Percentiles rank a stretch among this genome's conserved stretches.
Evolutionary conservation across 2,888 invertebrate species (phyloP).

Genomic region (Drosophila mercatorum): DNA sequence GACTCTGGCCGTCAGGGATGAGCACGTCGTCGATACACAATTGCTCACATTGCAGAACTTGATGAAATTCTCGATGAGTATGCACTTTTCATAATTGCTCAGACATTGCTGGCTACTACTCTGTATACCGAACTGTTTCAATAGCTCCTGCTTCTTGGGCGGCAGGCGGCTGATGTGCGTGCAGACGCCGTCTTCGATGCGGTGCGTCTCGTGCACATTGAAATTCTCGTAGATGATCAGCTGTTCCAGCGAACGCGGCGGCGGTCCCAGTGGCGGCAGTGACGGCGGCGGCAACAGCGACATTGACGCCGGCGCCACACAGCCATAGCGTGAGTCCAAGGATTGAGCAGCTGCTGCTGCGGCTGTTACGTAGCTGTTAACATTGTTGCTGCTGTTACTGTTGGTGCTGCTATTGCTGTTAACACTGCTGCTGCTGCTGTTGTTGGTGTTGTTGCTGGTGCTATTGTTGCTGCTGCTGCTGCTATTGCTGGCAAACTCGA

Average conservation of each 20-base stretch:
- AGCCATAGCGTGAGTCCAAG: slow-evolving; percentile 63
- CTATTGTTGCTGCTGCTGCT: slow-evolving; percentile 53
- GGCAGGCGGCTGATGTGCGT: slow-evolving; percentile 84
- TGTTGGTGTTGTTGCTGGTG: slow-evolving; percentile 51
- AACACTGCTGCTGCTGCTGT: slow-evolving; percentile 42
- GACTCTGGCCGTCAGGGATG: slow-evolving; percentile 15
- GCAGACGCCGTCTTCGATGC: slow-evolving; percentile 84
- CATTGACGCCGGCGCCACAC: slow-evolving; percentile 38
- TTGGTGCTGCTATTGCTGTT: slow-evolving; percentile 45
- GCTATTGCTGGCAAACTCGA: slow-evolving; percentile 75
- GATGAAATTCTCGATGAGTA: slow-evolving; percentile 85
- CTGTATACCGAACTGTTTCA: slow-evolving; percentile 85
- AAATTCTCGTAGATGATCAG: slow-evolving; percentile 84
- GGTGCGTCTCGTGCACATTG: slow-evolving; percentile 84
- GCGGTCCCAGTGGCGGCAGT: slow-evolving; percentile 60
- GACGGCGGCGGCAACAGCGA: slow-evolving; percentile 47
- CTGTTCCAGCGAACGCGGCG: slow-evolving; percentile 81
- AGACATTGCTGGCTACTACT: slow-evolving; percentile 84
- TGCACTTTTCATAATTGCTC: slow-evolving; percentile 85
- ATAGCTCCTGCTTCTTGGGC: slow-evolving; percentile 84
- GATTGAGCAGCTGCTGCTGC: slow-evolving; percentile 37
- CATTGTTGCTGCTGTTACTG: slow-evolving; percentile 34
- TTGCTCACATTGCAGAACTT: slow-evolving; percentile 85
- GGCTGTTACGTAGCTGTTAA: slow-evolving; percentile 23
- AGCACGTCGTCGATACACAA: slow-evolving; percentile 52